A percentile compares a stretch with the other conserved stretches of the same genome.
Evolutionary conservation across 1,140 invertebrate genomes (phyloP).

Genomic region (Drosophila tsacasi): DNA sequence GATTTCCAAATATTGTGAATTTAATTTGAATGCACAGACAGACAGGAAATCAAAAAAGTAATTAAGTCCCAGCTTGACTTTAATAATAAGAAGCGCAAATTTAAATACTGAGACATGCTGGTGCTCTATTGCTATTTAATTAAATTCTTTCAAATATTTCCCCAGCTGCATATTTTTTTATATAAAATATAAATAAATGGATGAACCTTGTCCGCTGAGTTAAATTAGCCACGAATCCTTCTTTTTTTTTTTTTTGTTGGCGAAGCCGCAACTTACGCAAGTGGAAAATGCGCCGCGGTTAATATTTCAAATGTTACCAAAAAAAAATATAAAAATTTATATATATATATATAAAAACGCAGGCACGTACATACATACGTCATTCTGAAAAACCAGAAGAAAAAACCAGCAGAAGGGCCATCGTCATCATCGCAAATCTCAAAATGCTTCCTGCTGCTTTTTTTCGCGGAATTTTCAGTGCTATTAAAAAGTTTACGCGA

Average conservation of each 20-base stretch:
- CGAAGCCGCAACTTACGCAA: conserved; percentile 21
- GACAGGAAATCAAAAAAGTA: neutral
- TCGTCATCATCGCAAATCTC: conserved; percentile 49
- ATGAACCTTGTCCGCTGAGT: conserved; percentile 10
- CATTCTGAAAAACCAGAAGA: neutral
- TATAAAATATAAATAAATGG: neutral
- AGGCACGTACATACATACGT: conserved; percentile 7
- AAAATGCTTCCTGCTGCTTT: conserved; percentile 46
- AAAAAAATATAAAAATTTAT: conserved; percentile 4
- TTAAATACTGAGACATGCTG: neutral
- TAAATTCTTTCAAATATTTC: neutral
- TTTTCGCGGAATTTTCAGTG: conserved; percentile 41
- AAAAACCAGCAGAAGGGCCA: conserved; percentile 8
- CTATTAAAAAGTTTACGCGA: conserved; percentile 52
- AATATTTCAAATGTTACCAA: conserved; percentile 22
- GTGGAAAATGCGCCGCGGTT: conserved; percentile 28
- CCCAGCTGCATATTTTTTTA: too few relatives aligned
- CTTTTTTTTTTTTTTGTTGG: neutral
- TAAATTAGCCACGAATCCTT: conserved; percentile 19
- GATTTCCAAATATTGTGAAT: neutral
- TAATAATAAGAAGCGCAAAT: neutral
- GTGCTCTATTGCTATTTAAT: neutral
- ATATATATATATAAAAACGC: conserved; percentile 7
- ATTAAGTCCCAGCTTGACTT: neutral
- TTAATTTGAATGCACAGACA: neutral